A percentile compares a stretch with the other conserved stretches of the same genome.
Conservation (phyloP, 2,888 invertebrate species). For the Temnothorax ravouxi region DNA sequence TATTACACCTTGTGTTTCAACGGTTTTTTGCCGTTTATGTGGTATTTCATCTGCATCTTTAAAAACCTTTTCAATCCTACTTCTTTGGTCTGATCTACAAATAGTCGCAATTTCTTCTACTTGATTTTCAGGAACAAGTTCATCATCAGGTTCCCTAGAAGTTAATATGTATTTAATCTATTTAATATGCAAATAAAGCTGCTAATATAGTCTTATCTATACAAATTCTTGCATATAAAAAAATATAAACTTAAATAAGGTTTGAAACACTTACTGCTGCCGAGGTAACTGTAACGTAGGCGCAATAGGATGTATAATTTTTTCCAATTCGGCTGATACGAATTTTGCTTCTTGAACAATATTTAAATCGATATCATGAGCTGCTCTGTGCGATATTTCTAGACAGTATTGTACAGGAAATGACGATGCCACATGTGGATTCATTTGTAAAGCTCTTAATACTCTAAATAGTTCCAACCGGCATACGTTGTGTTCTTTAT, state of each 20-base stretch:
- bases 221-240: not conserved
- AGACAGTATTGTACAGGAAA: constrained; percentile 81
- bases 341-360: constrained; percentile 79
- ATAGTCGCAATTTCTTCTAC: not conserved
- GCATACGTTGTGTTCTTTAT: constrained; percentile 73
- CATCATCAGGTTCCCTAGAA: constrained; percentile 63
- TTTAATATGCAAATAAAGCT: not conserved
- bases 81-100: constrained; percentile 20
- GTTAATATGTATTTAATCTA: constrained; percentile 21
- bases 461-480: constrained; percentile 80
- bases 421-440: constrained; percentile 77
- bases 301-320: constrained; percentile 81
- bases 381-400: constrained; percentile 80
- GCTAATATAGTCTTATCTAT: not conserved
- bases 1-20: not conserved
- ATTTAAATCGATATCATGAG: constrained; percentile 74
- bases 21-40: constrained; percentile 13
- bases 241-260: not conserved
- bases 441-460: constrained; percentile 78
- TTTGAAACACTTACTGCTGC: constrained; percentile 62
- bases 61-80: constrained; percentile 12
- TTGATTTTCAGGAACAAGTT: constrained; percentile 40
- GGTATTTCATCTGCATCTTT: not conserved
- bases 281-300: constrained; percentile 77
- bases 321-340: constrained; percentile 78